Percentiles rank a stretch among this genome's conserved stretches.
Conservation (phyloP, 2,797 vertebrate genomes). For the Nasua narica region DNA sequence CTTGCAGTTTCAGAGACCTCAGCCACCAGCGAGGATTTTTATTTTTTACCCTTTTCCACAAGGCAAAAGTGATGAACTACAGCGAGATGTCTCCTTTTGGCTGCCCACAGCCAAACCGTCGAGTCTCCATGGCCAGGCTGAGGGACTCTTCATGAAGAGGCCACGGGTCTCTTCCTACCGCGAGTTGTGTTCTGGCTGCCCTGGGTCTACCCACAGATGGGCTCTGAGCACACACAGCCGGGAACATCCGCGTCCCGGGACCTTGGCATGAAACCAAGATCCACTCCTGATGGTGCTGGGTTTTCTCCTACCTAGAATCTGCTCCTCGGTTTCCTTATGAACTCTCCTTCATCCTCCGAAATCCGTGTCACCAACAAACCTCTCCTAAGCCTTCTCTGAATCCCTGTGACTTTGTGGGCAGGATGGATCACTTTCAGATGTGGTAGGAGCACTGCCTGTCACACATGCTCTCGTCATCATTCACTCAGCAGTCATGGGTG, state of each 20-base stretch:
- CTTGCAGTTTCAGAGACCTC: neutral
- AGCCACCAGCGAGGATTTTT: neutral
- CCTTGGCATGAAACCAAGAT: neutral
- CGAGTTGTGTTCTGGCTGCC: neutral
- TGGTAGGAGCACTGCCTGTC: neutral
- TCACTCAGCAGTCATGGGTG: neutral
- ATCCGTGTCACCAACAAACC: neutral
- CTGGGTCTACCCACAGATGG: neutral
- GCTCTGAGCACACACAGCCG: neutral
- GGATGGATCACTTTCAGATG: neutral
- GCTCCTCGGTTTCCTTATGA: neutral
- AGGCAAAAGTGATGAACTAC: neutral
- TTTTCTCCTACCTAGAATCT: neutral
- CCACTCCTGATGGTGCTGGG: rapidly evolving
- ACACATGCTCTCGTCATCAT: neutral
- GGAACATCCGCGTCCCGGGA: rapidly evolving
- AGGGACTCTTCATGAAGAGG: neutral
- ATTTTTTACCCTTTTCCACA: neutral
- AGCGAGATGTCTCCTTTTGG: neutral
- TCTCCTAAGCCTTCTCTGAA: neutral
- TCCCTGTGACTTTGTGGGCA: neutral
- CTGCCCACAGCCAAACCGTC: neutral
- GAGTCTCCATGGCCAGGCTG: neutral
- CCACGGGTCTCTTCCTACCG: neutral
- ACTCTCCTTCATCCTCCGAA: neutral